Conservation (phyloP, 2,888 invertebrate genomes). For the Agrotis clavis region DNA sequence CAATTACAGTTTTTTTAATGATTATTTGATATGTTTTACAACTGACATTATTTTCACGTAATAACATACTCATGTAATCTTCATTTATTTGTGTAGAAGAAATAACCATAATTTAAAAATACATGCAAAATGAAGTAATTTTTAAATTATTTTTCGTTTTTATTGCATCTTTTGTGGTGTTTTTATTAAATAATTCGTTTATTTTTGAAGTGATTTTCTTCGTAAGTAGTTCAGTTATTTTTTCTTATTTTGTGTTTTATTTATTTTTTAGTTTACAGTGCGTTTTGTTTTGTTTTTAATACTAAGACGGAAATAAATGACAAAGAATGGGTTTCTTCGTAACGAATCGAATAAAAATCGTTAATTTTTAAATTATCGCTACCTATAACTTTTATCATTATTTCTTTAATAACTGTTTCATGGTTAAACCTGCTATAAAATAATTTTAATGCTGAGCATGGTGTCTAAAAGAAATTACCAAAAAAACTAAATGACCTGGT, state of each 20-base stretch:
- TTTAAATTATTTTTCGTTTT: constrained; percentile 19
- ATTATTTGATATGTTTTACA: constrained; percentile 23
- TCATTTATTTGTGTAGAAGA: constrained; percentile 10
- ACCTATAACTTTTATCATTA: background rate
- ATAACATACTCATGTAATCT: constrained; percentile 18
- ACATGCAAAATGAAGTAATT: constrained; percentile 24
- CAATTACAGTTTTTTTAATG: constrained; percentile 44
- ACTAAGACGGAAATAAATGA: background rate
- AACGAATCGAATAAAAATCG: too few species aligned
- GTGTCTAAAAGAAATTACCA: background rate
- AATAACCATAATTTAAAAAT: constrained; percentile 27
- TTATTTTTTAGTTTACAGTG: background rate
- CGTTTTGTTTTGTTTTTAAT: background rate
- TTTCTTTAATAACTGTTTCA: background rate
- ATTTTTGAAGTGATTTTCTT: background rate
- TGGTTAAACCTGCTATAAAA: too few species aligned
- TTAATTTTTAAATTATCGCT: too few species aligned
- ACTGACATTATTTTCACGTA: constrained; percentile 30
- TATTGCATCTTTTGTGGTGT: background rate
- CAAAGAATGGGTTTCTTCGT: constrained; percentile 24
- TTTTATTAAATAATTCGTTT: background rate
- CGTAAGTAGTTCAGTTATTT: constrained; percentile 11
- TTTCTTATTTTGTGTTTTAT: background rate
- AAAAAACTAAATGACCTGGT: background rate
- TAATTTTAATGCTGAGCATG: too few species aligned